Percentiles rank a stretch among this genome's conserved stretches.
These are phyloP conservation scores for Atherinosoma microstoma DNA, from an alignment of 2,797 vertebrate genomes.

Conservation along the genomic window DNA sequence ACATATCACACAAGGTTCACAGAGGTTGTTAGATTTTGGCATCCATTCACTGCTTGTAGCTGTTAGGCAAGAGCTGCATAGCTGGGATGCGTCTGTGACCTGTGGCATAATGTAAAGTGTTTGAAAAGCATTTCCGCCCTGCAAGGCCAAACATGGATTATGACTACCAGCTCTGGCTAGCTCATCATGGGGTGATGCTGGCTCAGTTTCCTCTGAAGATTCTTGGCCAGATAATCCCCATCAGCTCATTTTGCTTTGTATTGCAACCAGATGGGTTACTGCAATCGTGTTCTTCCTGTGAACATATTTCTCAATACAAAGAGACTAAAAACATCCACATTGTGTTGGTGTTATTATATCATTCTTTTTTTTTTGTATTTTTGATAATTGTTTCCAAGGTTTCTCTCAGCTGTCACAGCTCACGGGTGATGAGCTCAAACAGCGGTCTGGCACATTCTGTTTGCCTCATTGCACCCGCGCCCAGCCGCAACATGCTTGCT, in stretches of 20 bases:
- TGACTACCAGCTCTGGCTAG: conserved; percentile 62
- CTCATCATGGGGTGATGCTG: conserved; percentile 73
- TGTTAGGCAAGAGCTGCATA: conserved; percentile 48
- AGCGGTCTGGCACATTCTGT: conserved; percentile 68
- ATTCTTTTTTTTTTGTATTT: conserved; percentile 4
- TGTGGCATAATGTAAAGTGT: conserved; percentile 69
- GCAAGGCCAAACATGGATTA: conserved; percentile 48
- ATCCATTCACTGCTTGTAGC: conserved; percentile 64
- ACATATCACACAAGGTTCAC: conserved; percentile 43
- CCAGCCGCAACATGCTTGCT: conserved; percentile 81
- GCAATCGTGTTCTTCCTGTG: conserved; percentile 16
- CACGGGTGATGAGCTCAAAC: conserved; percentile 68
- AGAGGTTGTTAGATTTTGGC: conserved; percentile 56
- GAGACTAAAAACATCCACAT: neutral
- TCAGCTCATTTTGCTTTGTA: conserved; percentile 38
- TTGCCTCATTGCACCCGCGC: conserved; percentile 76
- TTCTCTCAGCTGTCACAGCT: conserved; percentile 58
- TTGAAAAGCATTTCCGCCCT: conserved; percentile 66
- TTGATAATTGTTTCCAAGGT: conserved; percentile 55
- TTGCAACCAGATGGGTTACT: conserved; percentile 43
- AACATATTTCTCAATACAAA: conserved; percentile 13
- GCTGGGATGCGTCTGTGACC: conserved; percentile 65
- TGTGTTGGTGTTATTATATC: conserved; percentile 32
- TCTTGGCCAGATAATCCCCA: conserved; percentile 63
- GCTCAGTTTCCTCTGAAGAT: conserved; percentile 69